A percentile compares a stretch with the other conserved stretches of the same genome.
Evolutionary conservation across 2,113 vertebrate genomes (phyloP).

Genomic region (Zosterops lateralis): DNA sequence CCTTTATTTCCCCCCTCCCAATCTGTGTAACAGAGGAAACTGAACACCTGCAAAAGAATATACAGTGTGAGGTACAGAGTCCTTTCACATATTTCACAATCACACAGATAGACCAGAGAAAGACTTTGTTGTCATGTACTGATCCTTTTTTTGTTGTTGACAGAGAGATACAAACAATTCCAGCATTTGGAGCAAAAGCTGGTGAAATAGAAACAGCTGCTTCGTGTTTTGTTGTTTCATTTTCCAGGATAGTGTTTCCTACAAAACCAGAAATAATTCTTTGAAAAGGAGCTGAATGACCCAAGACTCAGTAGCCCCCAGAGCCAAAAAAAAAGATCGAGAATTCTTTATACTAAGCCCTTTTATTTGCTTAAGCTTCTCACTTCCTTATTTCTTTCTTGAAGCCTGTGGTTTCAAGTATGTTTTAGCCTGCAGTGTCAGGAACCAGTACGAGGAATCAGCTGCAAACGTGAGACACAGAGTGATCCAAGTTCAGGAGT

Average conservation of each 20-base stretch:
- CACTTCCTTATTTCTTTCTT: neutral
- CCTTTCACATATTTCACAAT: neutral
- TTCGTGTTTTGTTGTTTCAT: neutral
- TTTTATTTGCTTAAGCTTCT: neutral
- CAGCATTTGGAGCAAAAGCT: neutral
- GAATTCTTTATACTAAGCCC: neutral
- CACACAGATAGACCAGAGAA: neutral
- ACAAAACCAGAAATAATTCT: neutral
- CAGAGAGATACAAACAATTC: neutral
- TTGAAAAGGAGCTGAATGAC: neutral
- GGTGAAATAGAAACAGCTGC: neutral
- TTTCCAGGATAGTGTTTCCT: neutral
- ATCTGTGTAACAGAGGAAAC: neutral
- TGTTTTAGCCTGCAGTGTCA: neutral
- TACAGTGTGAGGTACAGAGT: neutral
- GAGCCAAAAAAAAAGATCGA: neutral
- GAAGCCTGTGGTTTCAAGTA: neutral
- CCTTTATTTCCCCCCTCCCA: neutral
- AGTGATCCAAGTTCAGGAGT: neutral
- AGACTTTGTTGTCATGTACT: neutral
- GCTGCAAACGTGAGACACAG: neutral
- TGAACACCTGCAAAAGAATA: neutral
- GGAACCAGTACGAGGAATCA: neutral
- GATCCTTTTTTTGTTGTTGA: neutral
- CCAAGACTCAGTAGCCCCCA: neutral